phyloP scores from a whole-genome alignment of 1,140 invertebrate species.

The Megathymus violae region DNA sequence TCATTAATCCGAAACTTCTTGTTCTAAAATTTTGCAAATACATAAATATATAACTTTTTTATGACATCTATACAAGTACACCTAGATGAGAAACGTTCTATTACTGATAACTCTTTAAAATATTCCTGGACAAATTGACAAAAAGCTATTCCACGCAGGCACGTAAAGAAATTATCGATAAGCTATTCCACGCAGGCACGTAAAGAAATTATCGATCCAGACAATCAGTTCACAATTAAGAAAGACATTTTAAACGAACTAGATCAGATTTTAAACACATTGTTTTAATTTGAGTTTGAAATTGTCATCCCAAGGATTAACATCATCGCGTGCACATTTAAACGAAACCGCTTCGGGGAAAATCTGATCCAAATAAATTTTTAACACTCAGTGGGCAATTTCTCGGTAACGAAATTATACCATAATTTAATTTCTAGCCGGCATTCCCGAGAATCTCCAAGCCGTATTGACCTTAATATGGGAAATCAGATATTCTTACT shows the following conservation, averaged over 20 bases:
- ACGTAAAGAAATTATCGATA: background rate
- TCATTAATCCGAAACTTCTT: too few species aligned
- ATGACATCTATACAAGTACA: too few species aligned
- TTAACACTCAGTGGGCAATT: background rate
- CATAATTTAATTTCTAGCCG: constrained; percentile 20
- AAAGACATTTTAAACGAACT: background rate
- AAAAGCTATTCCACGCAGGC: background rate
- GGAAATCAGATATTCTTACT: background rate
- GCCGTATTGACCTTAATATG: constrained; percentile 13
- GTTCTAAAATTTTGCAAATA: too few species aligned
- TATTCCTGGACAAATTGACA: too few species aligned
- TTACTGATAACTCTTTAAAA: too few species aligned
- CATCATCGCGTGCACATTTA: background rate
- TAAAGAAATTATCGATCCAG: background rate
- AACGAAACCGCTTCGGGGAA: constrained; percentile 6
- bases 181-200: background rate
- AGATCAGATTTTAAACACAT: background rate
- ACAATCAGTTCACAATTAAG: background rate
- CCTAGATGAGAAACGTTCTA: too few species aligned
- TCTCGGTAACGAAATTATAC: constrained; percentile 17
- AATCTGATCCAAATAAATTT: constrained; percentile 27
- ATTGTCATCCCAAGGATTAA: constrained; percentile 3
- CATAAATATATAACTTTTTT: too few species aligned
- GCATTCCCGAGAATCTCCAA: constrained; percentile 4
- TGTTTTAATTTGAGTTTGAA: constrained; percentile 1